A percentile compares a stretch with the other conserved stretches of the same genome.
phyloP scores from a whole-genome alignment of 2,113 vertebrate species.

The Brachyistius frenatus region DNA sequence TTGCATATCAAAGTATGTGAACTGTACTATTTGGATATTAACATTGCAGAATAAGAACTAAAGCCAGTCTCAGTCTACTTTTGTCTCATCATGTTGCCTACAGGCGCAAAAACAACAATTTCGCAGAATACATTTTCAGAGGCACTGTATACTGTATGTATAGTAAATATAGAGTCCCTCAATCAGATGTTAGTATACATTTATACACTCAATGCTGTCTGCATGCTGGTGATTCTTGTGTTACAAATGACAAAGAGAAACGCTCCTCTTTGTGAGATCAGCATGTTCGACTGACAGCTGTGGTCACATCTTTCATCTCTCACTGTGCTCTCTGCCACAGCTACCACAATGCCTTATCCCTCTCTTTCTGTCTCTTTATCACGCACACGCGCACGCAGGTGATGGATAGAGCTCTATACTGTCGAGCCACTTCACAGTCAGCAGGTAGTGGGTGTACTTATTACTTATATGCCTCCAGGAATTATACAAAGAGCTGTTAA shows the following conservation, averaged over 20 bases:
- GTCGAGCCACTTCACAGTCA: slow-evolving; percentile 51
- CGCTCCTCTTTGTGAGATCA: slow-evolving; percentile 1
- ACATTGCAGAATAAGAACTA: too few relatives aligned
- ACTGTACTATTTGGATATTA: too few relatives aligned
- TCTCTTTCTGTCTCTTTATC: neutral
- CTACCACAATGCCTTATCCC: slow-evolving; percentile 59
- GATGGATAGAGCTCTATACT: neutral
- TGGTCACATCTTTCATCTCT: slow-evolving; percentile 51
- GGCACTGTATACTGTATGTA: too few relatives aligned
- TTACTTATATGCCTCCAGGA: slow-evolving; percentile 11
- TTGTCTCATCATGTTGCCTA: too few relatives aligned
- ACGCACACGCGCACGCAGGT: neutral
- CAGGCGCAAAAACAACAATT: too few relatives aligned
- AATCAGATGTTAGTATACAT: neutral
- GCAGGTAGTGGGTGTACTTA: slow-evolving; percentile 17
- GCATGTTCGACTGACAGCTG: slow-evolving; percentile 27
- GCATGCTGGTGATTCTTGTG: neutral
- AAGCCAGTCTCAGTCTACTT: too few relatives aligned
- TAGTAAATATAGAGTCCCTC: too few relatives aligned
- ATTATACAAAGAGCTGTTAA: neutral
- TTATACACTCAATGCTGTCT: neutral
- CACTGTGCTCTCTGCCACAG: slow-evolving; percentile 55
- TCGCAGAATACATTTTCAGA: too few relatives aligned
- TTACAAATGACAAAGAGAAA: slow-evolving; percentile 21
- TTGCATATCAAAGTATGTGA: too few relatives aligned